Evolutionary conservation across 2,113 vertebrate genomes (phyloP), one percentile per base, ranked within the genome.

Genomic region (Taurulus bubalis): DNA sequence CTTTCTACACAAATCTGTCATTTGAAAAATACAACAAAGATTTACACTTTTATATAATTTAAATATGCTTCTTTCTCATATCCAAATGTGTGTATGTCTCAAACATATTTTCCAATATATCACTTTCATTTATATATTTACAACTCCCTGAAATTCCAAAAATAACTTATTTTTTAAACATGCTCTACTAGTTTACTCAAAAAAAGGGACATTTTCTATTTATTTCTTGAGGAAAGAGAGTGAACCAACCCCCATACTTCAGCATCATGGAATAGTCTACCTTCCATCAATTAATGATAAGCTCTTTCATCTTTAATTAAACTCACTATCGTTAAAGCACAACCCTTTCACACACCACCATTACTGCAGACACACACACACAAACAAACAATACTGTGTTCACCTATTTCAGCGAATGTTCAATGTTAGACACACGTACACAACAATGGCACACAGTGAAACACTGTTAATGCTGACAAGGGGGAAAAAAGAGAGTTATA

Each of bases 271-370:
- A 86, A 65, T 56, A 66, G 69, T 90, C 85, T 68, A 82, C 79
- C 81, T 82, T 79, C 79, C 77, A 95, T 95, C 86, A 94, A 95
- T 95, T 91, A 95, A 92, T 90, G 84, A 95, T 89, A 81, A 89
- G 65, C 69, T 73, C 81, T 89, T 94, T 90, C 89, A 94, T 94
- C 71, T 94, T 94, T 95, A 91, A 95, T 95, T 94, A 88, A 93
- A 90, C 79, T 82, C 87, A 85, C 86, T 83, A 75, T 90, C 83
- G 90, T 85, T 79, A 85, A 88, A 84, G 66, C 81, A 83, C 74
- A 65, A 20, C 24, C 72, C 45, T 47, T 59, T 75, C 84, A 71
- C 55, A 79, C 74, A 89, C 69, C 28, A 78, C 59, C 69, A 65
- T 62, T n/a, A 5, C 34, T 49, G 55, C 24, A 38, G 12, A 69